Base-by-base conservation (phyloP, 2,888 invertebrate genomes). In the Drosophila neonasuta region DNA sequence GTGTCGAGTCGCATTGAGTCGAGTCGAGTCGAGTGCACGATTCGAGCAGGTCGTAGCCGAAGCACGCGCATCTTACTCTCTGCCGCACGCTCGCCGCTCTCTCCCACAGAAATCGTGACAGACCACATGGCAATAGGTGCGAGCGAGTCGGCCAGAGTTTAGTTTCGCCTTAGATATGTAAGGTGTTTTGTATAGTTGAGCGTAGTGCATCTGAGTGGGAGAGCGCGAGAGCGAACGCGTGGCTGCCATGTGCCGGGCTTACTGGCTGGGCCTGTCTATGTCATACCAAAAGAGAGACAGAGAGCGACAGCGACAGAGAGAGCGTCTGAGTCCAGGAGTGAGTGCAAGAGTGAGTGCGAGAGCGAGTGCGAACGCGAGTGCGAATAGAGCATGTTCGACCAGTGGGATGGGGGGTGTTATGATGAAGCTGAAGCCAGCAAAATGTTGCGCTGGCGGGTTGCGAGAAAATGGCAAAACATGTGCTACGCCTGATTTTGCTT, bases 161-260 rank as follows among this genome's bases (percentile, higher is more conserved):
- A 80, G 75, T 82, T 75, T 73, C 77, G 80, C 78, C 76, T 68
- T 85, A 85, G 79, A 69, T 85, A 85, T 83, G 83, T 83, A 73
- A 74, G 79, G 71, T 74, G 79, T 67, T 67, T 83, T 83, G 85
- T 83, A 69, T 83, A 81, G 83, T 77, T 79, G 84, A 77, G 83
- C 71, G 75, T 71, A 84, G 71, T 81, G 79, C 79, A 81, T 79
- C 79, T 77, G 81, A 81, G 81, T 75, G 81, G 84, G 81, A 81
- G 79, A 84, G 81, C 79, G 84, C 66, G 84, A 84, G 81, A 84
- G 81, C 76, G 68, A 67, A 68, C 82, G 74, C 70, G 68, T 76
- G 74, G 61, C 71, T 80, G 79, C 45, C 79, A 79, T 84, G 84
- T 81, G 81, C 81, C 81, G 72, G 81, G 81, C 77, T 77, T 75